A percentile compares a stretch with the other conserved stretches of the same genome.
Conservation (phyloP, 2,113 vertebrate genomes). For the Tor tambroides region DNA sequence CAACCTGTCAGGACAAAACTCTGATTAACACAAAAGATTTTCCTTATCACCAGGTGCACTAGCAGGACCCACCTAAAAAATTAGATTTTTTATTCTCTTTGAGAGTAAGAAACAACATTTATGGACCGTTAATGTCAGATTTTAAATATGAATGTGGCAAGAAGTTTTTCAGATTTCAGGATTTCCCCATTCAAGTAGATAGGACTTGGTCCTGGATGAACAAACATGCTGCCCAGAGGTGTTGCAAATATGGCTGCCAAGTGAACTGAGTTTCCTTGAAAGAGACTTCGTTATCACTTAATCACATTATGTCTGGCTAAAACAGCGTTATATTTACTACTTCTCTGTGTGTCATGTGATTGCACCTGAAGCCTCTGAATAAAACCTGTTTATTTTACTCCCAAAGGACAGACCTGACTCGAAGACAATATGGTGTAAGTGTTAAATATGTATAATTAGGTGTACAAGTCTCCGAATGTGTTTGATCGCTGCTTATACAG, state of each 20-base stretch:
- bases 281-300: background rate
- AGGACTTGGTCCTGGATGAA: background rate
- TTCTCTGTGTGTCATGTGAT: background rate
- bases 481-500: background rate
- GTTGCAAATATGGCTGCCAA: background rate
- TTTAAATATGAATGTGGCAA: background rate
- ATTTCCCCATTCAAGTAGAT: background rate
- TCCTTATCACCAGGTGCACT: background rate
- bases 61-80: background rate
- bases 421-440: background rate
- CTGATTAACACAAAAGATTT: too few species aligned
- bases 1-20: too few species aligned
- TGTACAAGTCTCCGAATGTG: background rate
- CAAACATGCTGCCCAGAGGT: background rate
- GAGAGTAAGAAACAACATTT: background rate
- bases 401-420: background rate
- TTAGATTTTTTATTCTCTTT: background rate
- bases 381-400: background rate
- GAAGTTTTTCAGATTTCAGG: background rate
- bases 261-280: background rate
- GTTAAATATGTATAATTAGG: conserved; percentile 22
- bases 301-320: background rate
- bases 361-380: background rate
- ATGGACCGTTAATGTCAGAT: background rate
- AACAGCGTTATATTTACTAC: background rate